These are phyloP conservation scores for Cheilosia variabilis DNA, from an alignment of 2,888 invertebrate genomes.

Conservation along the genomic window DNA sequence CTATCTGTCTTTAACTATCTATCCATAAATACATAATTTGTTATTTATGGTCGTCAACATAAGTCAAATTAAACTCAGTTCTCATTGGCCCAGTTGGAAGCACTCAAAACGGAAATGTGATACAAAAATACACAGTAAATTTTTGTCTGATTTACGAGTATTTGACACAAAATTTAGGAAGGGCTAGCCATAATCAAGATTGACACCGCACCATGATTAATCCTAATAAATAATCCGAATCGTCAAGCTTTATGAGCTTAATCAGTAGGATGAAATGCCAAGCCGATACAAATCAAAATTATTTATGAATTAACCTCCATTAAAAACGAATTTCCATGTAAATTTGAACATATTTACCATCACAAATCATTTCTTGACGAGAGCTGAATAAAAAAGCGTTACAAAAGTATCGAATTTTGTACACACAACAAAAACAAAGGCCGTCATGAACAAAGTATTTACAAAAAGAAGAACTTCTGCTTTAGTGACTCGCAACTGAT, in stretches of 20 bases:
- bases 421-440: neutral
- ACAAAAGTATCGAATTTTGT: neutral
- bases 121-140: too few species aligned
- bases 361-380: too few species aligned
- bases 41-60: too few species aligned
- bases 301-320: too few species aligned
- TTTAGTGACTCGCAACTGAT: constrained; percentile 49
- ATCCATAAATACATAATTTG: too few species aligned
- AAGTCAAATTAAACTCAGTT: too few species aligned
- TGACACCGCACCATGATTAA: constrained; percentile 3
- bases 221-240: constrained; percentile 27
- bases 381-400: neutral
- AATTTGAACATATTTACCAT: too few species aligned
- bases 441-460: neutral
- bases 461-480: constrained; percentile 30
- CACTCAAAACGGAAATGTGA: too few species aligned
- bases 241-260: constrained; percentile 28
- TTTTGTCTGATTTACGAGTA: neutral
- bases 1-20: too few species aligned
- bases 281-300: neutral
- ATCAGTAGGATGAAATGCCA: constrained; percentile 26
- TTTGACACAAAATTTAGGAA: constrained; percentile 4
- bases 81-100: too few species aligned
- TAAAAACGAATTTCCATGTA: too few species aligned
- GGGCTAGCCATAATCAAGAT: constrained; percentile 25